Evolutionary conservation across 2,113 vertebrate genomes (phyloP).

Genomic region (Siphamia tubifer): DNA sequence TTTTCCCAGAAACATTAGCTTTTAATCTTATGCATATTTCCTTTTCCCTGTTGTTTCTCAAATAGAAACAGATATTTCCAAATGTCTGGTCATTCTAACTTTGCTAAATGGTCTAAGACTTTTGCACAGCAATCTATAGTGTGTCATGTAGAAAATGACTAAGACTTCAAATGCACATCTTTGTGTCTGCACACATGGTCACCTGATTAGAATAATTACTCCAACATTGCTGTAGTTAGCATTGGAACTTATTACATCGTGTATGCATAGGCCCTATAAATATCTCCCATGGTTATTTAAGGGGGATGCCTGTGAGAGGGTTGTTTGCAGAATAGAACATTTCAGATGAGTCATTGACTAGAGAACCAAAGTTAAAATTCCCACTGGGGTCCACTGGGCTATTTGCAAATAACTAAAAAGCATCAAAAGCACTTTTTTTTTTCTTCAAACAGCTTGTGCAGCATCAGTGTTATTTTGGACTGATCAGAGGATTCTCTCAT

Average conservation of each 20-base stretch:
- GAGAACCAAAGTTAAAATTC: no score
- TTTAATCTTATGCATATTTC: no score
- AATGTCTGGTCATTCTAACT: no score
- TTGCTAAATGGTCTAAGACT: no score
- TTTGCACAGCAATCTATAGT: no score
- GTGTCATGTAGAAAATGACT: no score
- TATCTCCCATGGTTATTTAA: neutral
- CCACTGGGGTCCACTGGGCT: neutral
- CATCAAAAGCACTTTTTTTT: neutral
- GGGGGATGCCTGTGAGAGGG: neutral
- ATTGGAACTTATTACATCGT: neutral
- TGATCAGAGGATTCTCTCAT: neutral
- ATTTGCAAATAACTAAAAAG: neutral
- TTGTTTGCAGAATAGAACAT: neutral
- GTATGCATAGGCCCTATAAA: neutral
- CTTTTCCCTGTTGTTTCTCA: no score
- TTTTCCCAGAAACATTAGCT: no score
- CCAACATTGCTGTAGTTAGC: no score
- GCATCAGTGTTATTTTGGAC: neutral
- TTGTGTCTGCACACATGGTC: neutral
- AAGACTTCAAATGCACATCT: neutral
- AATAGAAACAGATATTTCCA: no score
- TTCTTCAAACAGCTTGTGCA: neutral
- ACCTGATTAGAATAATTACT: constrained; percentile 7
- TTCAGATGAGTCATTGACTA: no score